Conservation (phyloP, 2,797 vertebrate genomes). For the Myotis myotis region DNA sequence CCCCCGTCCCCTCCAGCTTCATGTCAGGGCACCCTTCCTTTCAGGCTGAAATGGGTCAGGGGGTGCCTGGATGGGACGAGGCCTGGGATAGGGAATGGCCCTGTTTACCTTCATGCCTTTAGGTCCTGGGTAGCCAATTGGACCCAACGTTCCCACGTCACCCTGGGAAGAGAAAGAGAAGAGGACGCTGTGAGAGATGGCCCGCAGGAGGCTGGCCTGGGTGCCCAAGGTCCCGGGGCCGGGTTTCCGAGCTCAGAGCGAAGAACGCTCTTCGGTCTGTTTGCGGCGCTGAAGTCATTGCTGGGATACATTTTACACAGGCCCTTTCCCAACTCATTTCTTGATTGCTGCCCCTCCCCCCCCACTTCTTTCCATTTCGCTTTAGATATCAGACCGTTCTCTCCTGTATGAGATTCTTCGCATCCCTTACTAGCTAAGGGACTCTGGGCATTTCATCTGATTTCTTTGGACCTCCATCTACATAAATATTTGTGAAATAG, state of each 20-base stretch:
- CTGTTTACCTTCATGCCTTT: slow-evolving; percentile 95
- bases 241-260: neutral
- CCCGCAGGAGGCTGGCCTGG: neutral
- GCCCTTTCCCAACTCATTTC: neutral
- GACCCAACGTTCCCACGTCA: slow-evolving; percentile 93
- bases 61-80: neutral
- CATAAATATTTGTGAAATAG: neutral
- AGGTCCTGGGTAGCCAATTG: slow-evolving; percentile 93
- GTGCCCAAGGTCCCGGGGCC: neutral
- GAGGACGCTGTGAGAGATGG: neutral
- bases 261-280: neutral
- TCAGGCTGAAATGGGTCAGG: neutral
- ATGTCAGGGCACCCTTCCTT: neutral
- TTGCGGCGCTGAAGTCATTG: neutral
- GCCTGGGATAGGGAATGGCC: accelerated
- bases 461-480: neutral
- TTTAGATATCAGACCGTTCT: neutral
- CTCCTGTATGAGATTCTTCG: neutral
- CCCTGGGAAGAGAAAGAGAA: slow-evolving; percentile 87
- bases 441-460: neutral
- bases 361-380: neutral
- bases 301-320: neutral
- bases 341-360: accelerated
- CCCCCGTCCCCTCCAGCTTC: too few species aligned
- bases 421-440: neutral